Base-by-base conservation (phyloP, 2,888 invertebrate genomes). In the Mythimna loreyi region DNA sequence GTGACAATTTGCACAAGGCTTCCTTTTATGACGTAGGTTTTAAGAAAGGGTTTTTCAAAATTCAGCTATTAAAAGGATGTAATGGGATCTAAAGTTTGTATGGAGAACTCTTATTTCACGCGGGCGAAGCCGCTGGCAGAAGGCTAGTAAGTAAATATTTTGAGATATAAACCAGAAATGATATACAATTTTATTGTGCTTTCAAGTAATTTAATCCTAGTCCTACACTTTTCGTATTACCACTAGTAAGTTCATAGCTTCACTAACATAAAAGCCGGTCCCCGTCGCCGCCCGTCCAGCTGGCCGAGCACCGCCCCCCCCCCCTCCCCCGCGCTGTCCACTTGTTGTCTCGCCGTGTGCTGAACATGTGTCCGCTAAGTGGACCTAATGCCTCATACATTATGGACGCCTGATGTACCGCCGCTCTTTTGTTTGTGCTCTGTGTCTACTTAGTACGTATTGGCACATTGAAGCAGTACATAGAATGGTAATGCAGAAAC, bases 341-440 rank as follows among this genome's bases (percentile, higher is more conserved):
- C 74, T 75, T 59, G 65, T 76, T 55, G 55, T 55, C 30, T 33
- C 28, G 9, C 53, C 3, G 19, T 4, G 52, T 25, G 57, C 43
- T 25, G 53, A 47, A 63, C 73, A 67, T 52, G 73, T 67, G 78
- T 63, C 30, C 49, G 5, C 75, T 56, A 36, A 65, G 63, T 45
- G 57, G 25, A 56, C 33, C 9, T 66, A 72, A 78, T 72, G 66
- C 55, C 21, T 49, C 75, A 47, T 60, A 43, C 50, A 49, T 67
- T 52, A 60, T 60, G 50, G 16, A 78, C 47, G 47, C 45, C 2
- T 33, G 53, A 40, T 45, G 23, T 77, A 59, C 59, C 43, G 9
- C 21, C 40, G 25, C 55, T 25, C 40, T 78, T 50, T 72, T 53
- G 56, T 64, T 30, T 21, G 21, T 13, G 21, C 21, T 9, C 49